Percentiles rank a stretch among this genome's conserved stretches.
Evolutionary conservation across 1,140 invertebrate species (phyloP).

Genomic region (Hydropsyche tenuis): DNA sequence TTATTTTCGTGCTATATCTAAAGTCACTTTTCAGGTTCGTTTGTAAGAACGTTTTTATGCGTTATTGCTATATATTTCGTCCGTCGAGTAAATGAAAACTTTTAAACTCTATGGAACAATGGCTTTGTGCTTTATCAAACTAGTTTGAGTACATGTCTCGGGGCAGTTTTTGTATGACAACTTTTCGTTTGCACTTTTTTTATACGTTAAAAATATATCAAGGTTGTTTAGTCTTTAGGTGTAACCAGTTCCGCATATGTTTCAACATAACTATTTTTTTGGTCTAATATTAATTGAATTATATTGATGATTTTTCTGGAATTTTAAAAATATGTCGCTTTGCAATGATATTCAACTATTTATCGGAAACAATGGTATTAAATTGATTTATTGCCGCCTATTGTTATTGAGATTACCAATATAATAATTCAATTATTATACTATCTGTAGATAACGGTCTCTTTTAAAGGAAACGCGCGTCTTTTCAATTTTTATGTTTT

Average conservation of each 20-base stretch:
- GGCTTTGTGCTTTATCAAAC: background rate
- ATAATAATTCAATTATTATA: too few relatives aligned
- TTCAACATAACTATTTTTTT: too few relatives aligned
- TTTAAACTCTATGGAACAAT: background rate
- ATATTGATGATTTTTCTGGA: too few relatives aligned
- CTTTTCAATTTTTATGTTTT: too few relatives aligned
- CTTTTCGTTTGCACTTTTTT: background rate
- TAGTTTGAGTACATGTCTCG: conserved; percentile 16
- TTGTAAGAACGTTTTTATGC: too few relatives aligned
- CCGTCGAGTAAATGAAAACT: too few relatives aligned
- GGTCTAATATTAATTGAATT: too few relatives aligned
- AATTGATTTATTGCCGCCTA: background rate
- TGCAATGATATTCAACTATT: too few relatives aligned
- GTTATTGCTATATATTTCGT: too few relatives aligned
- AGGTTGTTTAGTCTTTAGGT: conserved; percentile 9
- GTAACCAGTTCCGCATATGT: conserved; percentile 21
- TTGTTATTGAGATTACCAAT: background rate
- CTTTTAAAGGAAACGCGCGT: background rate
- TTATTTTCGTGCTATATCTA: too few relatives aligned
- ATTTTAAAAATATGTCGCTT: too few relatives aligned
- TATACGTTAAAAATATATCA: conserved; percentile 9
- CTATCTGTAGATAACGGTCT: background rate
- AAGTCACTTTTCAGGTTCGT: too few relatives aligned
- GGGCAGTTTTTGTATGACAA: conserved; percentile 24
- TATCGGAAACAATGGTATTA: background rate